phyloP scores from a whole-genome alignment of 2,113 vertebrate genomes.

The Geococcyx californianus region DNA sequence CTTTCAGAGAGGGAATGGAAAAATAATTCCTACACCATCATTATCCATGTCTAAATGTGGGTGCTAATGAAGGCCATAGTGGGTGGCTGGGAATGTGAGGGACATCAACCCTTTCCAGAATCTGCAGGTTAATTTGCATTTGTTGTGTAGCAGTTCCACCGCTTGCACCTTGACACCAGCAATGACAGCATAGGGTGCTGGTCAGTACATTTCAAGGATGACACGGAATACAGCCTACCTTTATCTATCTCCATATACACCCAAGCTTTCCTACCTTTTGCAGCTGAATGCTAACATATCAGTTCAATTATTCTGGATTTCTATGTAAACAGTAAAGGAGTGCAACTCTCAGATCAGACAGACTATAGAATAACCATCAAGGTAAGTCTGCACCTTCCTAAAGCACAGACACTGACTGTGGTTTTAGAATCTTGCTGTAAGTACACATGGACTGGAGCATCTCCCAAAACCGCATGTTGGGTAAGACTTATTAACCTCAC shows the following conservation, averaged over 20 bases:
- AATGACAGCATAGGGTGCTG: neutral
- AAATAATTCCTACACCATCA: neutral
- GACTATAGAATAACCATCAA: neutral
- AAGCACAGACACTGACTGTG: neutral
- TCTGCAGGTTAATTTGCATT: neutral
- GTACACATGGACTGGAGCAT: neutral
- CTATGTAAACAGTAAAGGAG: neutral
- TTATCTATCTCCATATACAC: neutral
- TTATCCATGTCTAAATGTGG: neutral
- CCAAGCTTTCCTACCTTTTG: neutral
- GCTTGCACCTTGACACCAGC: neutral
- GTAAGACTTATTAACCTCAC: too few species aligned
- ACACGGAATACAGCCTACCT: fast-evolving
- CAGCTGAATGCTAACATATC: neutral
- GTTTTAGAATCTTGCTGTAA: neutral
- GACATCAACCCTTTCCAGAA: neutral
- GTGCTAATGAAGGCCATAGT: neutral
- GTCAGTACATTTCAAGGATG: neutral
- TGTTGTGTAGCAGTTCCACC: neutral
- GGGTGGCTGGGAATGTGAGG: neutral
- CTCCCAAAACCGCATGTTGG: neutral
- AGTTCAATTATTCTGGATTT: neutral
- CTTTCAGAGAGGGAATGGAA: neutral
- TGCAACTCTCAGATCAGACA: neutral
- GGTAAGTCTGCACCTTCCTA: neutral